Conservation (phyloP, 92 coral and sea anemone genomes). For the Paramuricea clavata region DNA sequence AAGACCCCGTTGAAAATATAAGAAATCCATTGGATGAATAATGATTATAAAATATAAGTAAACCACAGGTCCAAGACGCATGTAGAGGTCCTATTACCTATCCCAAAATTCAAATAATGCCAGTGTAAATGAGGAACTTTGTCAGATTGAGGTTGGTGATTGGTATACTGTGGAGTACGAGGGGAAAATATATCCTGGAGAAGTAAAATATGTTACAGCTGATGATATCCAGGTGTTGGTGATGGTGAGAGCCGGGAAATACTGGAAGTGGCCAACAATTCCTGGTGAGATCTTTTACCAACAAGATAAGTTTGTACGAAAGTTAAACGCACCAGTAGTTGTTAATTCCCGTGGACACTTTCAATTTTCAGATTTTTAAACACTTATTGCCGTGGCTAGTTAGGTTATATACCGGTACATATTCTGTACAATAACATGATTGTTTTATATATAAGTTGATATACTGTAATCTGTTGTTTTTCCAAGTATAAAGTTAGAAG, state of each 20-base stretch:
- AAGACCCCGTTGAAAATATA: too few species aligned
- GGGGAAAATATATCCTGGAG: not conserved
- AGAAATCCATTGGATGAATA: not conserved
- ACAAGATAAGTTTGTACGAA: too few species aligned
- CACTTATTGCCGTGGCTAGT: not conserved
- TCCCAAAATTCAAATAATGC: too few species aligned
- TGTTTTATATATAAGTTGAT: not conserved
- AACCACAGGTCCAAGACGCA: too few species aligned
- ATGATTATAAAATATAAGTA: too few species aligned
- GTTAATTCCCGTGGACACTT: not conserved
- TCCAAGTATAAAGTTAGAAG: not conserved
- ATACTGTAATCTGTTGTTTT: not conserved
- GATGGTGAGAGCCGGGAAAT: not conserved
- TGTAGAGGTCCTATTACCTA: too few species aligned
- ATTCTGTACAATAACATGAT: not conserved
- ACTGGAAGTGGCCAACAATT: not conserved
- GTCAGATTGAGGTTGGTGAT: too few species aligned
- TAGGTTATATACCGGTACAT: not conserved
- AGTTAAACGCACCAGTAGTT: too few species aligned
- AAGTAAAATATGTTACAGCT: not conserved
- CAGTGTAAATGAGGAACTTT: not conserved
- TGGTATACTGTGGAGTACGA: conserved; percentile 10
- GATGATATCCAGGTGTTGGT: conserved; percentile 10
- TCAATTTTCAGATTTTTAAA: not conserved
- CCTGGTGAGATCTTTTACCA: too few species aligned